Evolutionary conservation across 2,113 vertebrate species (phyloP).

Genomic region (Odontesthes bonariensis): DNA sequence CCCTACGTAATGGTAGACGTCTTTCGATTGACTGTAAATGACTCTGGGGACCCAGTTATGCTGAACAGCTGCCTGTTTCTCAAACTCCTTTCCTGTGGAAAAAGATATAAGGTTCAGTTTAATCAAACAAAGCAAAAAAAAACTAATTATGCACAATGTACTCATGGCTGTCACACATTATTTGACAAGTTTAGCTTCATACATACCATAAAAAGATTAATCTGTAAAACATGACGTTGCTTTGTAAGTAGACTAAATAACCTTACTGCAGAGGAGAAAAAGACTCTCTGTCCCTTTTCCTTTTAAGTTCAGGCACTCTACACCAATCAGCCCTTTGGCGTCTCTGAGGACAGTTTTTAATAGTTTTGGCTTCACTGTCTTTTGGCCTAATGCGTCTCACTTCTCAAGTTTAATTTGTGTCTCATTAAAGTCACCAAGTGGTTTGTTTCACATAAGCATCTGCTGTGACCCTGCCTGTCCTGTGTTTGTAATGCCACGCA

Average conservation of each 20-base stretch:
- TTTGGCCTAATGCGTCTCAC: slow-evolving; percentile 13
- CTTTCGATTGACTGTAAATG: slow-evolving; percentile 24
- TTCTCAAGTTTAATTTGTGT: slow-evolving; percentile 6
- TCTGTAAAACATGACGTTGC: neutral
- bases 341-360: neutral
- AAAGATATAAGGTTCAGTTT: neutral
- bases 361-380: slow-evolving; percentile 14
- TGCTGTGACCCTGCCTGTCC: no score
- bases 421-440: neutral
- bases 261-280: neutral
- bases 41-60: slow-evolving; percentile 29
- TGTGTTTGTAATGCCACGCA: no score
- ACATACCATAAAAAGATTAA: neutral
- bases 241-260: neutral
- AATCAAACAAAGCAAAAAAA: neutral
- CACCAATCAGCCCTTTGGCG: neutral
- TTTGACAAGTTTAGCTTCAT: neutral
- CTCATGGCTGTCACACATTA: neutral
- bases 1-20: slow-evolving; percentile 73
- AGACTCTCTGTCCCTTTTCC: neutral
- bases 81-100: slow-evolving; percentile 17
- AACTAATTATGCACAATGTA: no score
- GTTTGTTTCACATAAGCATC: neutral
- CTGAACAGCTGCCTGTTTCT: neutral
- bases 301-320: slow-evolving; percentile 2